Evolutionary conservation across 2,888 invertebrate genomes (phyloP), one percentile per base, ranked within the genome.

Genomic region (Timema podura): DNA sequence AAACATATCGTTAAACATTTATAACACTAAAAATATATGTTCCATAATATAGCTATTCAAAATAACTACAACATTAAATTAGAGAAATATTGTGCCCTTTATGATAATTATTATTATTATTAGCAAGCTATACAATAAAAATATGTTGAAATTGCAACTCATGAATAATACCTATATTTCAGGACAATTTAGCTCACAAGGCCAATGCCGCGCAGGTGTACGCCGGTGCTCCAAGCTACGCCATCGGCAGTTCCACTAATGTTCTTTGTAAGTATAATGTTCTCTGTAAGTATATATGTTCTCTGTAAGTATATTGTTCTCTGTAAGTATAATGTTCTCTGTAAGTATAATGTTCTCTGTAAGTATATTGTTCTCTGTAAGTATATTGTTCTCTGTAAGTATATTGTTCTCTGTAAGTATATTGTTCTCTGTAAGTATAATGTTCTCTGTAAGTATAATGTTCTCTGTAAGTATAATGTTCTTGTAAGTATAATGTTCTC

Each of bases 341-440:
- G 67, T 75, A 67, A 71, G 70, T 72, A 69, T 11, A 71, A 72
- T 61, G 73, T 69, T 1, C 72, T 70, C 30, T 76, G 67, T 75
- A 67, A 71, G 70, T 72, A 69, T 10, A 51, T 2, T 61, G 73
- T 69, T 1, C 72, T 70, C 30, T 76, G 67, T 75, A 67, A 71
- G 70, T 72, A 69, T 10, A 51, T 2, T 61, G 73, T 69, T 1
- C 72, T 70, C 30, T 76, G 67, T 75, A 67, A 71, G 70, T 72
- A 69, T 10, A 51, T 2, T 61, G 73, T 69, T 1, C 72, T 70
- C 30, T 76, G 67, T 75, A 67, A 71, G 70, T 72, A 69, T 10
- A 51, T 2, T 61, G 73, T 69, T 1, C 72, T 70, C 30, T 76
- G 67, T 75, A 67, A 71, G 70, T 72, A 69, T 11, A 71, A 72